Conservation (phyloP, 2,888 invertebrate species). For the Lasioglossum malachurum region DNA sequence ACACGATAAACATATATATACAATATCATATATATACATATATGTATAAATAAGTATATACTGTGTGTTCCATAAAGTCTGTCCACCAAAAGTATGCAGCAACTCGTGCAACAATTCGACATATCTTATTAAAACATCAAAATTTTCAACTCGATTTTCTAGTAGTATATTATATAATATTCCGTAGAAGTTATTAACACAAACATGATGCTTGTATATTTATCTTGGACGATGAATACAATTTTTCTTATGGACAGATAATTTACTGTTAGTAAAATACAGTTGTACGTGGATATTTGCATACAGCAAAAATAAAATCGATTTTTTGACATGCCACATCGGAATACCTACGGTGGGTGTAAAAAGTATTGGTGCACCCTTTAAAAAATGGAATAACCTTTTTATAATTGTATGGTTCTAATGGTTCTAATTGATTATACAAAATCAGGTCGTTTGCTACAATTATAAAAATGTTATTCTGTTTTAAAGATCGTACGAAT, state of each 20-base stretch:
- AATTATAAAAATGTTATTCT: no score
- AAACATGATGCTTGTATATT: neutral
- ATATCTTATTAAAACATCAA: neutral
- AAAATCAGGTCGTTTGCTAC: no score
- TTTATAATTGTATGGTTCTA: no score
- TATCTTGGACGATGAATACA: neutral
- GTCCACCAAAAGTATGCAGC: neutral
- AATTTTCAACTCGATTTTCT: neutral
- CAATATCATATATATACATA: neutral
- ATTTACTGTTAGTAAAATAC: neutral
- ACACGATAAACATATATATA: conserved; percentile 7
- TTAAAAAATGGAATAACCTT: no score
- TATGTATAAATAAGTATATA: neutral
- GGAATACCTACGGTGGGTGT: no score
- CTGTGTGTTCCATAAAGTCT: neutral
- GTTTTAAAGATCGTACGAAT: no score
- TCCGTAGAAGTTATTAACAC: neutral
- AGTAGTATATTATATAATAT: no score
- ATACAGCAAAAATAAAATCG: no score
- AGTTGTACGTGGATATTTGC: no score
- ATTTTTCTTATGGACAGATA: neutral
- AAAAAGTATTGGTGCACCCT: no score
- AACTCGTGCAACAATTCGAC: neutral
- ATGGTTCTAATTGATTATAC: no score
- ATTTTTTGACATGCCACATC: no score